phyloP scores from a whole-genome alignment of 2,797 vertebrate genomes.

The Sciurus carolinensis region DNA sequence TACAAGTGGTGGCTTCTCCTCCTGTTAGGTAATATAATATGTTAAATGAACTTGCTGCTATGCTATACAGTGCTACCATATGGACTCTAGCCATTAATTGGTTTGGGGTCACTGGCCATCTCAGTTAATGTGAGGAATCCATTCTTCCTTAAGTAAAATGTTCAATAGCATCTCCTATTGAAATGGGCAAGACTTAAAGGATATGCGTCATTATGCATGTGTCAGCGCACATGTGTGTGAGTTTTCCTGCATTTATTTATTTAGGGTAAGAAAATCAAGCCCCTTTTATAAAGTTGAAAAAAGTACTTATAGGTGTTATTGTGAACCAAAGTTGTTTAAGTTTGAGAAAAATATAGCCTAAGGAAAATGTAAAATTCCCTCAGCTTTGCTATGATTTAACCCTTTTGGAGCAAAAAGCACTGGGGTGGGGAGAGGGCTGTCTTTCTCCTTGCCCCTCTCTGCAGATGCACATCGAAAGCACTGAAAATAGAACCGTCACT shows the following conservation, averaged over 20 bases:
- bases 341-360: slow-evolving; percentile 79
- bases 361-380: slow-evolving; percentile 82
- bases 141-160: slow-evolving; percentile 79
- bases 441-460: slow-evolving; percentile 22
- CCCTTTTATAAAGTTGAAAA: slow-evolving; percentile 74
- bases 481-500: slow-evolving; percentile 72
- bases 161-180: slow-evolving; percentile 70
- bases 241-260: slow-evolving; percentile 58
- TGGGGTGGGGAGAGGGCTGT: not conserved
- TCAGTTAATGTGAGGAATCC: slow-evolving; percentile 61
- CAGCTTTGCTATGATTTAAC: slow-evolving; percentile 84
- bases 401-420: slow-evolving; percentile 70
- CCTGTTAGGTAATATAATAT: slow-evolving; percentile 71
- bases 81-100: slow-evolving; percentile 51
- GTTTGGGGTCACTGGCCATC: slow-evolving; percentile 71
- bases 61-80: not conserved
- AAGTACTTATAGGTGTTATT: slow-evolving; percentile 59
- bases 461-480: slow-evolving; percentile 59
- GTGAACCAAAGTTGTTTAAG: slow-evolving; percentile 83
- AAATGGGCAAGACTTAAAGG: slow-evolving; percentile 52
- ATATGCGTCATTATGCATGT: slow-evolving; percentile 10
- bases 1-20: slow-evolving; percentile 54
- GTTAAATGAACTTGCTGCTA: slow-evolving; percentile 58
- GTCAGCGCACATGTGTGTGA: not conserved
- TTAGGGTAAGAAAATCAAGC: slow-evolving; percentile 69